Percentiles rank a stretch among this genome's conserved stretches.
Evolutionary conservation across 2,797 vertebrate species (phyloP).

Genomic region (Callimico goeldii): DNA sequence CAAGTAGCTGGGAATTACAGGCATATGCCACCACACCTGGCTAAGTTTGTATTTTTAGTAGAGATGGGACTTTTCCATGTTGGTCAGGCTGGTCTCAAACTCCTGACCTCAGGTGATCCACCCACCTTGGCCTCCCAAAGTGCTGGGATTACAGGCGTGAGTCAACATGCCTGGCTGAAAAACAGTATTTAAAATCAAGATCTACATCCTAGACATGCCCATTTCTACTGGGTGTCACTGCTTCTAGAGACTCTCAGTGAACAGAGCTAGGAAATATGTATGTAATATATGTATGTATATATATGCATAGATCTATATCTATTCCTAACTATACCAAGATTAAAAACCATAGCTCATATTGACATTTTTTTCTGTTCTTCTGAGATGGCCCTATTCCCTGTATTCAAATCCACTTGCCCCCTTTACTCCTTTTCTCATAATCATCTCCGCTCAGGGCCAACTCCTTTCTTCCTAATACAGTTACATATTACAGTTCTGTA

Average conservation of each 20-base stretch:
- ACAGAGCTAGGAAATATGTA: background rate
- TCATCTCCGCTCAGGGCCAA: background rate
- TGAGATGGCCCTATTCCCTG: background rate
- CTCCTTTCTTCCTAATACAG: background rate
- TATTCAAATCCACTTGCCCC: background rate
- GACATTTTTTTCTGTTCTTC: slow-evolving; percentile 20
- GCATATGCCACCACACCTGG: background rate
- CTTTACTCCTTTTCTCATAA: background rate
- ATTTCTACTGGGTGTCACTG: background rate
- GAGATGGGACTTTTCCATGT: background rate
- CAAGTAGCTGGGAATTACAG: background rate
- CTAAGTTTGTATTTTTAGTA: background rate
- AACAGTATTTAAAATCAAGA: slow-evolving; percentile 15
- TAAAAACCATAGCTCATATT: slow-evolving; percentile 5
- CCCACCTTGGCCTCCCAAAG: too few relatives aligned
- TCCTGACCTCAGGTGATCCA: background rate
- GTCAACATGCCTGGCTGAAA: background rate
- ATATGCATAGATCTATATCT: background rate
- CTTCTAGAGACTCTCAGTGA: background rate
- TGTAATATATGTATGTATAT: background rate
- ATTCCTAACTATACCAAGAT: background rate
- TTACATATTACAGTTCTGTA: slow-evolving; percentile 27
- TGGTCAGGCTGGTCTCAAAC: background rate
- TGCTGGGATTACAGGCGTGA: background rate
- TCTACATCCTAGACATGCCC: background rate